Conservation (phyloP, 2,888 invertebrate genomes). For the Sabatieria punctata region DNA sequence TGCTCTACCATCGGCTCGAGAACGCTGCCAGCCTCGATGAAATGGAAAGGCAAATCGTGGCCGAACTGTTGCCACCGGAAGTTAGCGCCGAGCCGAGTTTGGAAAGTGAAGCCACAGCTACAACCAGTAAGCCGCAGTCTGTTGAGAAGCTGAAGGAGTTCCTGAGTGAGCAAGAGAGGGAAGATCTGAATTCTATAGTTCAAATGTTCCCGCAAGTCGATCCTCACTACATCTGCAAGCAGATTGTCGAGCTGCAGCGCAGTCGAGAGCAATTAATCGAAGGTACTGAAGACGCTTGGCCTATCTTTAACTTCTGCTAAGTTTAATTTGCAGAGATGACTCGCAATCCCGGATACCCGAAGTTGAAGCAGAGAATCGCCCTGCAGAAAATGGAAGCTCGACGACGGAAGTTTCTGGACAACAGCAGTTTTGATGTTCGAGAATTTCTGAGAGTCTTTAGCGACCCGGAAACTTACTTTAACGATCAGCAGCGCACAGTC, state of each 20-base stretch:
- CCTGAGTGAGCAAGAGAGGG: not conserved
- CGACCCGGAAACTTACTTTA: constrained; percentile 22
- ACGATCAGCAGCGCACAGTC: constrained; percentile 17
- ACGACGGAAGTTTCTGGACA: constrained; percentile 14
- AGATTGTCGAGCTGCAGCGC: not conserved
- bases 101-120: no score
- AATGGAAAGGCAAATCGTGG: no score
- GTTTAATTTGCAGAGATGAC: not conserved
- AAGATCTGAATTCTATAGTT: not conserved
- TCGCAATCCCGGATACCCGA: not conserved
- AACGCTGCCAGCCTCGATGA: no score
- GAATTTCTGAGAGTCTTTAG: constrained; percentile 27
- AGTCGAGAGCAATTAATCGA: not conserved
- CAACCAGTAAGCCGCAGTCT: no score
- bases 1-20: no score
- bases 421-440: constrained; percentile 14
- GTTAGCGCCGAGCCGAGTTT: no score
- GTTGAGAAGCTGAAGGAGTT: not conserved
- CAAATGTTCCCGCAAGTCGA: not conserved
- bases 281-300: no score
- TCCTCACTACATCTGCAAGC: not conserved
- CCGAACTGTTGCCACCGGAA: no score
- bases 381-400: not conserved
- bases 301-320: no score
- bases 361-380: not conserved